Conservation (phyloP, 2,888 invertebrate species). For the Bugula neritina region DNA sequence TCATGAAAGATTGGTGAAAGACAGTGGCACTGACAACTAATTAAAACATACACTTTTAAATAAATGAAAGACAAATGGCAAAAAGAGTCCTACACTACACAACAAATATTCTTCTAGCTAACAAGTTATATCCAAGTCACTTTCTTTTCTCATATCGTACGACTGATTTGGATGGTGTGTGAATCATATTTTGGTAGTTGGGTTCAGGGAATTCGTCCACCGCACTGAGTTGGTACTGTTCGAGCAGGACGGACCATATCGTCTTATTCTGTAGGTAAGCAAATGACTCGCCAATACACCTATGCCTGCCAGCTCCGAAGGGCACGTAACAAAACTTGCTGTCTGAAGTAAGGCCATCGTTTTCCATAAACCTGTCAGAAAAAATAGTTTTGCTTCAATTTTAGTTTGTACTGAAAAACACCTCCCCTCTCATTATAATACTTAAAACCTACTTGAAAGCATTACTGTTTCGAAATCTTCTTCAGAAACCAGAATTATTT, state of each 20-base stretch:
- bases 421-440: too few relatives aligned
- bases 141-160: conserved; percentile 36
- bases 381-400: too few relatives aligned
- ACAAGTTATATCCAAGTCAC: too few relatives aligned
- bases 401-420: too few relatives aligned
- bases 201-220: conserved; percentile 39
- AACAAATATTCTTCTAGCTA: too few relatives aligned
- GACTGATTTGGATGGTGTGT: conserved; percentile 41
- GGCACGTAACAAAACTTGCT: conserved; percentile 45
- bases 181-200: conserved; percentile 44
- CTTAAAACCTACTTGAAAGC: too few relatives aligned
- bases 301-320: conserved; percentile 44
- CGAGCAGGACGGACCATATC: conserved; percentile 38
- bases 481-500: too few relatives aligned
- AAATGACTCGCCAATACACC: conserved; percentile 46
- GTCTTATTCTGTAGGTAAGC: conserved; percentile 47
- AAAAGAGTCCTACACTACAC: too few relatives aligned
- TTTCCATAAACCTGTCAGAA: conserved; percentile 30
- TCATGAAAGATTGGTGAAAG: too few relatives aligned
- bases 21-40: background rate
- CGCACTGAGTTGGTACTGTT: conserved; percentile 38
- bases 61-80: too few relatives aligned
- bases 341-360: conserved; percentile 34
- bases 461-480: too few relatives aligned
- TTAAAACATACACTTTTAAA: too few relatives aligned